Conservation (phyloP, 2,888 invertebrate species). For the Actias luna region DNA sequence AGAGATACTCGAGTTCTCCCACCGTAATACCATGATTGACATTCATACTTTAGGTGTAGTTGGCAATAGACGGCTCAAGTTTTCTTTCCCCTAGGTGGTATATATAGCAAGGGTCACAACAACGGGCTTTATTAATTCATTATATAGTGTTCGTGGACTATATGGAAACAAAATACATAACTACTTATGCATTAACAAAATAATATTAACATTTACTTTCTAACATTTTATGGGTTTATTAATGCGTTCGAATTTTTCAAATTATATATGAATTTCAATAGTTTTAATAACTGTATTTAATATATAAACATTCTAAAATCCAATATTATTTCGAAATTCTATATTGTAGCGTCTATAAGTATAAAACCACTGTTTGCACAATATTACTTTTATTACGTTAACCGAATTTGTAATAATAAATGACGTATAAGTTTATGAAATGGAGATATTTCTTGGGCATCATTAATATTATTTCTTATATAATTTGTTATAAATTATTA, state of each 20-base stretch:
- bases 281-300: neutral
- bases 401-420: neutral
- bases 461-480: constrained; percentile 15
- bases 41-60: constrained; percentile 45
- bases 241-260: neutral
- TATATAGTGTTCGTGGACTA: neutral
- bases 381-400: neutral
- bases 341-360: neutral
- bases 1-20: constrained; percentile 54
- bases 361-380: neutral
- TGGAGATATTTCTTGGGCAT: neutral
- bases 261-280: neutral
- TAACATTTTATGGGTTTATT: neutral
- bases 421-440: neutral
- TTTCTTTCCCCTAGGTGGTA: constrained; percentile 53
- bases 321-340: neutral
- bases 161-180: neutral
- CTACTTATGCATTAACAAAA: neutral
- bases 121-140: constrained; percentile 15
- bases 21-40: constrained; percentile 60
- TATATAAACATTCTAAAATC: neutral
- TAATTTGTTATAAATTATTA: constrained; percentile 23
- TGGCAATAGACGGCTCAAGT: constrained; percentile 43
- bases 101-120: constrained; percentile 31
- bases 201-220: neutral